These are phyloP conservation scores for Borostomias antarcticus DNA, from an alignment of 2,797 vertebrate species.

Conservation along the genomic window DNA sequence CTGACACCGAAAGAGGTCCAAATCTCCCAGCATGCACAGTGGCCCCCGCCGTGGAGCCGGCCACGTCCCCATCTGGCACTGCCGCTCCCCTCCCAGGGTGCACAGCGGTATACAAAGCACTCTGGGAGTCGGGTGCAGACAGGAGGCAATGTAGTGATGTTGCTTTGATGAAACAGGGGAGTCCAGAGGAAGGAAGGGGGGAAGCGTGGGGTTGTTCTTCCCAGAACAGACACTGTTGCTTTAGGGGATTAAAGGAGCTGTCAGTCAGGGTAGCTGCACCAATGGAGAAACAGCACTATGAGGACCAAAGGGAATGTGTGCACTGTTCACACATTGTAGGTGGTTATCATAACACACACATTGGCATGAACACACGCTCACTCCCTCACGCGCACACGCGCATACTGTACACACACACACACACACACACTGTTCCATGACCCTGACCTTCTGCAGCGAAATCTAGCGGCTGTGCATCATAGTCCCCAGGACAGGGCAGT, in stretches of 20 bases:
- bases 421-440: slow-evolving; percentile 29
- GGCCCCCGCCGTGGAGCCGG: slow-evolving; percentile 46
- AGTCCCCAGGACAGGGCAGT: slow-evolving; percentile 52
- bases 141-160: not conserved
- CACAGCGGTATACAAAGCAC: not conserved
- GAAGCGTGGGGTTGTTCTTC: too few species aligned
- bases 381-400: not conserved
- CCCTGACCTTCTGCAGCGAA: slow-evolving; percentile 48
- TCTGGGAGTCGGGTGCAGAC: not conserved
- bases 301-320: too few species aligned
- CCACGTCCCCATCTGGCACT: slow-evolving; percentile 61
- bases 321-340: too few species aligned
- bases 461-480: slow-evolving; percentile 49
- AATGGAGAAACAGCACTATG: not conserved
- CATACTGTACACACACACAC: not conserved
- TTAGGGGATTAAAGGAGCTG: not conserved
- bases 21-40: slow-evolving; percentile 45
- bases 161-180: not conserved
- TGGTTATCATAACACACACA: too few species aligned
- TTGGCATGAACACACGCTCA: not conserved
- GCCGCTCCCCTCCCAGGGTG: slow-evolving; percentile 45
- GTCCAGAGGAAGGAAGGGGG: not conserved
- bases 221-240: not conserved
- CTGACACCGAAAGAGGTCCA: slow-evolving; percentile 46
- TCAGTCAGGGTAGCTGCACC: not conserved